Base-by-base conservation (phyloP, 2,888 invertebrate genomes). In the Atethmia centrago region DNA sequence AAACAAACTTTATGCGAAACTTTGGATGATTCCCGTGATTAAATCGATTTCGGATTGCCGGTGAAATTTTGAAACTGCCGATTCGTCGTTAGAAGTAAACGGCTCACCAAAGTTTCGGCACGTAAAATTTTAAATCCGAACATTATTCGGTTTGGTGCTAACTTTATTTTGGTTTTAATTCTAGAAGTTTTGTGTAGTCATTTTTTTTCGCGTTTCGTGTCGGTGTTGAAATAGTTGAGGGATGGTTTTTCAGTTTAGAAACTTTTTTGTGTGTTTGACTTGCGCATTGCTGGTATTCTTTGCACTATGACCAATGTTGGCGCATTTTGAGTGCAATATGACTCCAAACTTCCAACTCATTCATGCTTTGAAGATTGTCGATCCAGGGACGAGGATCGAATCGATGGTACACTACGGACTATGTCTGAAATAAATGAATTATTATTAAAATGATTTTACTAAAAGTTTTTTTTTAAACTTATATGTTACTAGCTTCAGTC, bases 21-120 rank as follows among this genome's bases (percentile, higher is more conserved):
- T 95, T 95, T 93, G 94, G 92, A 94, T 95, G 94, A 95, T 95
- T 95, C 92, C 92, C 89, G 94, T 95, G 95, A 95, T 95, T 95
- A 94, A 95, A 96, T 95, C 95, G 95, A 95, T 95, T 94, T 93
- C 92, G 90, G 92, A 95, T 95, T 94, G 95, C 94, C 93, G 92
- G 92, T 93, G 92, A 92, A 93, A 94, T 93, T 92, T 90, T 90
- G 86, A 94, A 94, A 94, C 94, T 93, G 94, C 92, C 93, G 93
- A 95, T 93, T 92, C 92, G 92, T 94, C 93, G 95, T 94, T 93
- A 92, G 91, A 90, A 92, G 92, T 90, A 89, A 94, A 92, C 92
- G 91, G 90, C 87, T 88, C 89, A 88, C 87, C 85, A 83, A 92
- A 94, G 92, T 94, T 94, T 88, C 79, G 88, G 89, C 91, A 92